phyloP scores from a whole-genome alignment of 2,113 vertebrate genomes.

The Microcebus ravelobensis region DNA sequence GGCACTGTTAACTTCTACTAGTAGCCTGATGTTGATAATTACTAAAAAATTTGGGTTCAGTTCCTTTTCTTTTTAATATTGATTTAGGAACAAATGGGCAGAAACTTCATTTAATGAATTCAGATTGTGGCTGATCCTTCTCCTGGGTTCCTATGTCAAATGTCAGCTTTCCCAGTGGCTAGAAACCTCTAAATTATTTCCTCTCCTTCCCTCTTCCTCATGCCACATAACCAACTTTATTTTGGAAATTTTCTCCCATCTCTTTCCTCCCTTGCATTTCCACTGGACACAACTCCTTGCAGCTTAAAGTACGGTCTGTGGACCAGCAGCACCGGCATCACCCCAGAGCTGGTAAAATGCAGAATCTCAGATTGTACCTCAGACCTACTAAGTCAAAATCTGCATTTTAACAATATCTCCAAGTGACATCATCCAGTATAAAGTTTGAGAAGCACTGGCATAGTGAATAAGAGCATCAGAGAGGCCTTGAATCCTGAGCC shows the following conservation, averaged over 20 bases:
- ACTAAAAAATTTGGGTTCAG: background rate
- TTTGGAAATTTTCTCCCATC: background rate
- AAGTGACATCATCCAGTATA: background rate
- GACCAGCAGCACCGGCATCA: background rate
- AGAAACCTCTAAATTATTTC: background rate
- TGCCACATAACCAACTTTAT: background rate
- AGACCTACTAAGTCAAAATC: background rate
- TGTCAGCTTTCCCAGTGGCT: background rate
- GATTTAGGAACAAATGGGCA: background rate
- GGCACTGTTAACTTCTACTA: background rate
- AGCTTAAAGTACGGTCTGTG: background rate
- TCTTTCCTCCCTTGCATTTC: background rate
- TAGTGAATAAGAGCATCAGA: background rate
- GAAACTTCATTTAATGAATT: slow-evolving; percentile 4
- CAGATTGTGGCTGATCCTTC: background rate
- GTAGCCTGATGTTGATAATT: background rate
- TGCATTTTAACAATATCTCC: background rate
- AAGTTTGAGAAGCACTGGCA: background rate
- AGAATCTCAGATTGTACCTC: background rate
- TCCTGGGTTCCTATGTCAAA: background rate
- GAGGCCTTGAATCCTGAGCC: background rate
- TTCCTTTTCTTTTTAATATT: background rate
- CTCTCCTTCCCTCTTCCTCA: background rate
- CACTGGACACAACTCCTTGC: background rate
- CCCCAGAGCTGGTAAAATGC: background rate